Conservation (phyloP, 2,113 vertebrate genomes). For the Myocastor coypus region DNA sequence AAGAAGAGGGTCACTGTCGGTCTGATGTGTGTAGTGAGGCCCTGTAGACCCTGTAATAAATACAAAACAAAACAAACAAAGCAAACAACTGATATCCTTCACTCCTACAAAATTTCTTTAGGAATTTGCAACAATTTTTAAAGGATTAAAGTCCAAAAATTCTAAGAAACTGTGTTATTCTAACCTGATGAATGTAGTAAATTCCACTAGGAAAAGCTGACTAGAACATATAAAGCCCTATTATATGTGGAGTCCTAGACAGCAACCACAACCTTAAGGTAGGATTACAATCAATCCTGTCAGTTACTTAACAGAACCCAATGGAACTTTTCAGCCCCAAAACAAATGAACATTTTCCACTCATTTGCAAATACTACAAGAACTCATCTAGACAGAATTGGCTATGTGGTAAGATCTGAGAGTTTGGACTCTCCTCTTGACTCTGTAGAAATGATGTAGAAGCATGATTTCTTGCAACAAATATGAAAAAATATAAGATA, state of each 20-base stretch:
- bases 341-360: slow-evolving; percentile 45
- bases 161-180: background rate
- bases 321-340: slow-evolving; percentile 37
- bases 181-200: background rate
- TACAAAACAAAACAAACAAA: too few relatives aligned
- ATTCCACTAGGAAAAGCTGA: background rate
- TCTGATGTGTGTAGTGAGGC: too few relatives aligned
- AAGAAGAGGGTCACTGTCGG: too few relatives aligned
- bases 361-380: slow-evolving; percentile 15
- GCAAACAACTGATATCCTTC: background rate
- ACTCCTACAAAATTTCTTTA: slow-evolving; percentile 4
- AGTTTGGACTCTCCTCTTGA: slow-evolving; percentile 50
- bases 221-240: slow-evolving; percentile 50
- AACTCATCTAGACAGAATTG: slow-evolving; percentile 51
- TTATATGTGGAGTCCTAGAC: background rate
- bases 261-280: slow-evolving; percentile 49
- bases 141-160: background rate
- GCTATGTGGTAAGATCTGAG: slow-evolving; percentile 23
- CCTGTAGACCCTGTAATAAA: too few relatives aligned
- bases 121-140: slow-evolving; percentile 9
- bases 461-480: slow-evolving; percentile 41
- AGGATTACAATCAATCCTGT: background rate
- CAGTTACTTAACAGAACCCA: slow-evolving; percentile 58
- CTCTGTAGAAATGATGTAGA: background rate
- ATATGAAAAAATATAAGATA: slow-evolving; percentile 39